Conservation (phyloP, 2,888 invertebrate genomes). For the Pelosia muscerda region DNA sequence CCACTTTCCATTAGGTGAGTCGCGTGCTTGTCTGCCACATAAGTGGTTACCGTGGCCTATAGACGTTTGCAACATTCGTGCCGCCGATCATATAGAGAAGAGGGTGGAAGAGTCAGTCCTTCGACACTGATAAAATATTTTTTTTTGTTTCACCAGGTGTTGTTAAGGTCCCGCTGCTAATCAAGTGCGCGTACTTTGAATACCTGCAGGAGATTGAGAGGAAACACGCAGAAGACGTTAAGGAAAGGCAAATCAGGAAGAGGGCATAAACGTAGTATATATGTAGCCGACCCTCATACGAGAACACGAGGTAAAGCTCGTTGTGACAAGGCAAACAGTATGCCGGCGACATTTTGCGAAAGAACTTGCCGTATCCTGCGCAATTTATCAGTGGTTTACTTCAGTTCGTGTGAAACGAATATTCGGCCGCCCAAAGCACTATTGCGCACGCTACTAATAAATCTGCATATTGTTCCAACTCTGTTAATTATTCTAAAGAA, state of each 20-base stretch:
- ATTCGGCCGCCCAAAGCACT: background rate
- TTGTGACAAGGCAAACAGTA: constrained; percentile 17
- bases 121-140: too few species aligned
- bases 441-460: background rate
- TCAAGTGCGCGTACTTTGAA: constrained; percentile 79
- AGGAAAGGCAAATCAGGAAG: constrained; percentile 68
- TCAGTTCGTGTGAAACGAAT: background rate
- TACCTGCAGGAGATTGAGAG: constrained; percentile 71
- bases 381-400: background rate
- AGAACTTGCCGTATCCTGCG: background rate
- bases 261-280: constrained; percentile 46
- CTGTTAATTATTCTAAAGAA: background rate
- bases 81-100: too few species aligned
- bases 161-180: constrained; percentile 74
- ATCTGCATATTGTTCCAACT: constrained; percentile 15
- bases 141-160: constrained; percentile 63
- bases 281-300: background rate
- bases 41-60: too few species aligned
- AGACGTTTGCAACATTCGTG: too few species aligned
- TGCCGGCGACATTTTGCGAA: background rate
- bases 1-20: too few species aligned
- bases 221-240: constrained; percentile 60
- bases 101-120: too few species aligned
- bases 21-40: too few species aligned
- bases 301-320: constrained; percentile 11